A percentile compares a stretch with the other conserved stretches of the same genome.
Conservation (phyloP, 2,797 vertebrate species). For the Pseudotriccus pelzelni region DNA sequence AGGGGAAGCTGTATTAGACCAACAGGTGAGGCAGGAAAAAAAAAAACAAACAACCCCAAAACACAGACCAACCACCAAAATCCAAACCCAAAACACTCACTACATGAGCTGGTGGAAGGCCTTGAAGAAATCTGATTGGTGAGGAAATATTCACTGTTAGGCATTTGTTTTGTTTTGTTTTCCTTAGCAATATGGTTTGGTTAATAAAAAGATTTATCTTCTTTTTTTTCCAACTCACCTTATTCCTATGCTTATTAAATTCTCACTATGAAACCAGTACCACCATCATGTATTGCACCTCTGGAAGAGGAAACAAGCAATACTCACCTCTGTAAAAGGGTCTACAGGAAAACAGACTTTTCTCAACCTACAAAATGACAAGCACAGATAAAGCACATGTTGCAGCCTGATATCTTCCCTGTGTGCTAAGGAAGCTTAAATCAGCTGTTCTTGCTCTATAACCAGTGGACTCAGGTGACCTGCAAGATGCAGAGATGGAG, state of each 20-base stretch:
- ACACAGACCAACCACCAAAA: not conserved
- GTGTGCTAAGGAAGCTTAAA: not conserved
- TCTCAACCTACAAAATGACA: not conserved
- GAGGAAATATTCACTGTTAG: not conserved
- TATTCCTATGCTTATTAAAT: not conserved
- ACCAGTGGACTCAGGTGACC: not conserved
- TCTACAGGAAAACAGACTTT: not conserved
- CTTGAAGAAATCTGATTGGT: not conserved
- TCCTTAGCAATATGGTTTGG: not conserved
- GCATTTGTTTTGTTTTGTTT: not conserved
- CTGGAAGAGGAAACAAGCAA: not conserved
- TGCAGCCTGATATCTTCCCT: not conserved
- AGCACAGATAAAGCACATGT: not conserved
- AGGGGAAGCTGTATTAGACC: not conserved
- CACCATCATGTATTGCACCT: not conserved
- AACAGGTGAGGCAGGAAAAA: not conserved
- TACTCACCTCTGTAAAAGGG: not conserved
- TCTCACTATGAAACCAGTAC: not conserved
- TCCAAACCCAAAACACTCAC: accelerated
- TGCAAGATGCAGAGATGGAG: not conserved
- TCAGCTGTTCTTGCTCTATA: not conserved
- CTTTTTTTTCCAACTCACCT: not conserved
- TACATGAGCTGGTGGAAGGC: not conserved
- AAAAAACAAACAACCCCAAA: too few species aligned
- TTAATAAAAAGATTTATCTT: not conserved